Percentiles rank a stretch among this genome's conserved stretches.
Conservation (phyloP, 2,888 invertebrate species). For the Gymnocheta viridis region DNA sequence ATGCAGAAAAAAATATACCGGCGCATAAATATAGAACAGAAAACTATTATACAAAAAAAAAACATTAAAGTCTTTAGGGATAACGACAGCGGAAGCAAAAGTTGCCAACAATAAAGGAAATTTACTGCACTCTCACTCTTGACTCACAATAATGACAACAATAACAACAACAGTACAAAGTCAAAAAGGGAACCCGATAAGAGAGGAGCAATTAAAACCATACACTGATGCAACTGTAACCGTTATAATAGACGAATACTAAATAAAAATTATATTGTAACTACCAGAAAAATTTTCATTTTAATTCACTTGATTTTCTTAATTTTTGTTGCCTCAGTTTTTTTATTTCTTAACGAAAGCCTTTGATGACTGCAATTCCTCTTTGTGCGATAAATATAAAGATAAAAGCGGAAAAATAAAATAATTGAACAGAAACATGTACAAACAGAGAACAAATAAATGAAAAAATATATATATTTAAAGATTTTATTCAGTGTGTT, state of each 20-base stretch:
- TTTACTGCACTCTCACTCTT: slow-evolving; percentile 39
- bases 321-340: background rate
- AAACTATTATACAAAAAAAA: background rate
- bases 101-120: slow-evolving; percentile 56
- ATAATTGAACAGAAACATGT: background rate
- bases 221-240: background rate
- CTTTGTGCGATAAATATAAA: background rate
- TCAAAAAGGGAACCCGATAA: background rate
- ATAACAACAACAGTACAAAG: background rate
- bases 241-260: no score
- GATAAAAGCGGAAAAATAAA: background rate
- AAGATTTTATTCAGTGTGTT: background rate
- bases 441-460: background rate
- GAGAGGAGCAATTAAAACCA: background rate
- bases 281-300: background rate
- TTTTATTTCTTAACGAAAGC: background rate
- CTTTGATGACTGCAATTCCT: slow-evolving; percentile 33
- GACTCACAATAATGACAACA: background rate
- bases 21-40: background rate
- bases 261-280: background rate
- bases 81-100: slow-evolving; percentile 62
- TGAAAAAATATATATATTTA: background rate
- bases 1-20: slow-evolving; percentile 13
- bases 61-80: slow-evolving; percentile 57
- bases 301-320: background rate